Conservation (phyloP, 2,113 vertebrate genomes). For the Bubalus kerabau region DNA sequence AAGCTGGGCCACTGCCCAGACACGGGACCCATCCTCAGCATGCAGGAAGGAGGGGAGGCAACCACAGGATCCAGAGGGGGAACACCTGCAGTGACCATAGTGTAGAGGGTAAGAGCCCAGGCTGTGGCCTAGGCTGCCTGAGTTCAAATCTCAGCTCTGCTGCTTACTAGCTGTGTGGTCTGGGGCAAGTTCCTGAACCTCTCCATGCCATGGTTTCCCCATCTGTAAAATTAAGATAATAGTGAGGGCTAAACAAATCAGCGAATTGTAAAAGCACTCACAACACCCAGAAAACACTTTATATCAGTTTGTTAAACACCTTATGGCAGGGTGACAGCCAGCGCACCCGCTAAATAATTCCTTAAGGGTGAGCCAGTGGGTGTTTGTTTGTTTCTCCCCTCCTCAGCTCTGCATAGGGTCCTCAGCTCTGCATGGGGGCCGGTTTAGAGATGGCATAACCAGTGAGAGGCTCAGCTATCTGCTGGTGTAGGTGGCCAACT, state of each 20-base stretch:
- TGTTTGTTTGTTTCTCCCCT: neutral
- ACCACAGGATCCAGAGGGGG: neutral
- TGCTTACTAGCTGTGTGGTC: neutral
- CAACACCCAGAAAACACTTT: neutral
- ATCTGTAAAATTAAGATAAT: neutral
- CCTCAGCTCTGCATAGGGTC: neutral
- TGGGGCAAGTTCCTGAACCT: neutral
- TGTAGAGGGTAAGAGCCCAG: neutral
- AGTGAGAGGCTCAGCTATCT: neutral
- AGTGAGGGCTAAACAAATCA: neutral
- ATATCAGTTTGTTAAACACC: neutral
- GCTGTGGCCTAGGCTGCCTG: neutral
- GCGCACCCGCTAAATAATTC: neutral
- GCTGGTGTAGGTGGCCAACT: neutral
- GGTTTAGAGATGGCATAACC: neutral
- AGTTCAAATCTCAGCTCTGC: neutral
- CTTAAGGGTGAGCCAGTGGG: neutral
- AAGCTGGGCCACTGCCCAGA: neutral
- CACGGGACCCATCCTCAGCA: fast-evolving
- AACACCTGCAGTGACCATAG: fast-evolving
- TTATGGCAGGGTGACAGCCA: neutral
- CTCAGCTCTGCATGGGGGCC: neutral
- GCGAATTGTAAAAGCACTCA: neutral
- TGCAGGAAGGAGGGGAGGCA: neutral
- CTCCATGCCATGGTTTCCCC: neutral